Percentiles rank a stretch among this genome's conserved stretches.
Conservation (phyloP, 2,797 vertebrate species). For the Pseudochirops corinnae region DNA sequence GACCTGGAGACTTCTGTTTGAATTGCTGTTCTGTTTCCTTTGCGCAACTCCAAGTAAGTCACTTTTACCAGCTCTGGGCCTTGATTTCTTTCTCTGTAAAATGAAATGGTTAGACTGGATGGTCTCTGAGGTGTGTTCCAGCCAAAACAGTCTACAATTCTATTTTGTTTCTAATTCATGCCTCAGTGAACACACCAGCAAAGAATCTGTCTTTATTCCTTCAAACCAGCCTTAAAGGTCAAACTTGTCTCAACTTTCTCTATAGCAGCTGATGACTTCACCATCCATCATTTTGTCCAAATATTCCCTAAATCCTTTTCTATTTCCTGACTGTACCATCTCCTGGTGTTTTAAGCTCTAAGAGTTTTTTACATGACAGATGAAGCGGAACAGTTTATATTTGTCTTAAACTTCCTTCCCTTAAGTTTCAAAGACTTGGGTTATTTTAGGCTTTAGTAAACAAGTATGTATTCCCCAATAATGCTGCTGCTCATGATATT, state of each 20-base stretch:
- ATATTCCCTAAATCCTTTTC: not conserved
- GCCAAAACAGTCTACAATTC: not conserved
- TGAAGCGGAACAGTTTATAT: not conserved
- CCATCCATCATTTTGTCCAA: not conserved
- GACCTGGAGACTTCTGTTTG: not conserved
- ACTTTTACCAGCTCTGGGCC: not conserved
- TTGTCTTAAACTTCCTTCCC: not conserved
- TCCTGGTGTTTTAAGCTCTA: not conserved
- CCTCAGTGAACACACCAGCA: not conserved
- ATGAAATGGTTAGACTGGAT: accelerated
- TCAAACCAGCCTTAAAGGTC: not conserved
- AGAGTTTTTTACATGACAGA: not conserved
- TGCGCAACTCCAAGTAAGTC: not conserved
- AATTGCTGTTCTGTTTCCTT: not conserved
- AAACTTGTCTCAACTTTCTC: not conserved
- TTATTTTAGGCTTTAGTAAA: not conserved
- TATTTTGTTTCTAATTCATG: not conserved
- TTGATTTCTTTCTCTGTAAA: not conserved
- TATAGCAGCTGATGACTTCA: not conserved
- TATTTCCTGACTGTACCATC: not conserved
- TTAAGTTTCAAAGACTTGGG: not conserved
- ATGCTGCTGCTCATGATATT: not conserved
- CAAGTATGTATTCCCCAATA: not conserved
- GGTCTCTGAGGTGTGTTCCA: constrained; percentile 34
- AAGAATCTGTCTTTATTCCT: not conserved